Evolutionary conservation across 2,797 vertebrate species (phyloP), one percentile per base, ranked within the genome.

Genomic region (Gobio occitaniae): DNA sequence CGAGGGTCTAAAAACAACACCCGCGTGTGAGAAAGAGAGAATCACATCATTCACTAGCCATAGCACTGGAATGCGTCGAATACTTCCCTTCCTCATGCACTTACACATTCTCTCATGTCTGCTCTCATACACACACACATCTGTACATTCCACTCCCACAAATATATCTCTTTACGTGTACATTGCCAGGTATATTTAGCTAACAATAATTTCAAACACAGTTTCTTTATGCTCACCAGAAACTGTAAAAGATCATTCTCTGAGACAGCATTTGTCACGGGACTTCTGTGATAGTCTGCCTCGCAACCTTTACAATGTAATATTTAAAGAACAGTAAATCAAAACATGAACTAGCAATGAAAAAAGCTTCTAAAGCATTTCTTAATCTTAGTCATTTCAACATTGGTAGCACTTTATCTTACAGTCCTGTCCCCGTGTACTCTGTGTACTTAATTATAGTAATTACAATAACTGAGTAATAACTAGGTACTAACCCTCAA

Each of bases 1-100:
- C 10, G 25, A 87, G 78, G 83, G 83, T 88, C 86, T 89, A 87
- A 88, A 90, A 87, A 87, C 89, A 90, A 88, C 87, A 90, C 68
- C 44, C 54, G 36, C 44, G 61, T 69, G 82, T 74, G 80, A 90
- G 66, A 71, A 69, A 78, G 84, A 80, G 66, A 65, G 80, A 86
- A 84, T 87, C 87, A 74, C 69, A 88, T 83, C 83, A 90, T 88
- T 88, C 87, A 90, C 74, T 47, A n/a, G 83, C 32, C 52, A 47
- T 54, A n/a, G 65, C 74, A 48, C 71, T 66, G 81, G 85, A 89
- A 80, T 83, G 78, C 78, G 69, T 84, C 47, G 47, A 69, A 78
- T 78, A 65, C 76, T 84, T 87, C 80, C 38, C 71, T 84, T 84
- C 74, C 70, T 59, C 71, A 85, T 80, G 44, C 61, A 72, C 78